A percentile compares a stretch with the other conserved stretches of the same genome.
Conservation (phyloP, 2,888 invertebrate genomes). For the Smittia aterrima region DNA sequence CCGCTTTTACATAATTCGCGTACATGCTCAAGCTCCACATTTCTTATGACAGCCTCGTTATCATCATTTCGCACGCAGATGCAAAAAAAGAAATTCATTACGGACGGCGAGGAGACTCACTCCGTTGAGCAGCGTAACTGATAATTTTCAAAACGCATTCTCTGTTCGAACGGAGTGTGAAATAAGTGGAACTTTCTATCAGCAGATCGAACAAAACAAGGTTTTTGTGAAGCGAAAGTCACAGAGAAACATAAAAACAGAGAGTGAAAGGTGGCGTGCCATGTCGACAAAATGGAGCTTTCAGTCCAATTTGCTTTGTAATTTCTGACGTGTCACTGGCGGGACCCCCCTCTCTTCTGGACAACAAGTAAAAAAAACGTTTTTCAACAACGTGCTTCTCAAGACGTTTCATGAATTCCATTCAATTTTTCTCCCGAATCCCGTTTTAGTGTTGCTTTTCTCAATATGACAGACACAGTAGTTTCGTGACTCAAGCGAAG, state of each 20-base stretch:
- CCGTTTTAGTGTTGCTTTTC: not conserved
- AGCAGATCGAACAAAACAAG: conserved; percentile 18
- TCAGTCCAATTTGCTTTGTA: conserved; percentile 4
- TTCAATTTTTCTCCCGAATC: not conserved
- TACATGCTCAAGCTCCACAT: not conserved
- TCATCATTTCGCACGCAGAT: conserved; percentile 42
- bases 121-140: not conserved
- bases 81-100: conserved; percentile 40
- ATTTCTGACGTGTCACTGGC: too few species aligned
- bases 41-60: conserved; percentile 40
- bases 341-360: too few species aligned
- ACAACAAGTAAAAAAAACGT: too few species aligned
- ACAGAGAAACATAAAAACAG: conserved; percentile 31
- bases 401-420: conserved; percentile 8
- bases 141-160: conserved; percentile 36
- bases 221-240: conserved; percentile 38
- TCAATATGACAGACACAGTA: too few species aligned
- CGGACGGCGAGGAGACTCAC: conserved; percentile 1
- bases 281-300: conserved; percentile 25
- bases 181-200: not conserved
- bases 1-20: conserved; percentile 27
- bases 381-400: too few species aligned
- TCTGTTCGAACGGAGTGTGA: conserved; percentile 1
- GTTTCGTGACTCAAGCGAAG: not conserved
- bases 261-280: not conserved